These are phyloP conservation scores for Brachionus koreanus DNA, from an alignment of 1,140 invertebrate species.

Conservation along the genomic window DNA sequence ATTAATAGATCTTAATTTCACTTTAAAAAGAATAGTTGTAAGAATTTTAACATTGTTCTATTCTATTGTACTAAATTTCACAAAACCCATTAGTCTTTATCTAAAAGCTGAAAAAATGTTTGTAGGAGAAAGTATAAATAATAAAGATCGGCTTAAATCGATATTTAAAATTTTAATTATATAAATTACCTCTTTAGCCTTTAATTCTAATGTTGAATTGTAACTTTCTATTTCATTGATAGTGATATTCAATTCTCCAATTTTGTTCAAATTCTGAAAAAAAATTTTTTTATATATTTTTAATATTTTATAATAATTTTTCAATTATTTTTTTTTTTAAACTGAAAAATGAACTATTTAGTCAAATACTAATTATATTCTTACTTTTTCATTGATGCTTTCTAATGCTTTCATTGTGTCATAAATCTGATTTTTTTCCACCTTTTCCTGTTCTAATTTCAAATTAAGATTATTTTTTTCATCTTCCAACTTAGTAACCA, in stretches of 20 bases:
- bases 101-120: no score
- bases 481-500: background rate
- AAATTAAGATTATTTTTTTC: background rate
- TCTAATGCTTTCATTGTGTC: background rate
- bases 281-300: background rate
- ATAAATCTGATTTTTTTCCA: background rate
- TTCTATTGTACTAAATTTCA: no score
- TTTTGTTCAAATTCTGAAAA: constrained; percentile 8
- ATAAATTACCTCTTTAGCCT: constrained; percentile 1
- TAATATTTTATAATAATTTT: background rate
- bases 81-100: no score
- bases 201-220: background rate
- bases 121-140: background rate
- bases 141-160: background rate
- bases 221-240: background rate
- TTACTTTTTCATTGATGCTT: background rate
- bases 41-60: no score
- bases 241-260: background rate
- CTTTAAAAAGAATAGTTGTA: no score
- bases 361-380: no score
- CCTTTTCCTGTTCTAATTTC: background rate
- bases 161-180: background rate
- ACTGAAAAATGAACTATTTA: no score
- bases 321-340: background rate
- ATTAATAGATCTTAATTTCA: no score